Evolutionary conservation across 2,797 vertebrate genomes (phyloP).

Genomic region (Falco novaeseelandiae): DNA sequence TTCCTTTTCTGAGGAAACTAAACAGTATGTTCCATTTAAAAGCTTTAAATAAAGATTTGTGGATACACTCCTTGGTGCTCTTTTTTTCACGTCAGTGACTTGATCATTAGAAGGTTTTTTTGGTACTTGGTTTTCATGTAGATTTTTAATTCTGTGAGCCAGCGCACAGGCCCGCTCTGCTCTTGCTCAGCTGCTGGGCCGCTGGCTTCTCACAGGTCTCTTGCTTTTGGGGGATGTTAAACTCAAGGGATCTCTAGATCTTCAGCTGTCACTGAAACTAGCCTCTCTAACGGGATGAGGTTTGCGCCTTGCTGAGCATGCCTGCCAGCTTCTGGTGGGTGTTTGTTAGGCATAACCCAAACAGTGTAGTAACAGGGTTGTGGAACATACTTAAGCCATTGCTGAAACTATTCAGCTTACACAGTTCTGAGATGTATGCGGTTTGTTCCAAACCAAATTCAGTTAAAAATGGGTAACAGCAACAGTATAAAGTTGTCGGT

Average conservation of each 20-base stretch:
- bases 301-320: not conserved
- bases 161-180: not conserved
- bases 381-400: too few species aligned
- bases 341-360: rapidly evolving
- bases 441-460: not conserved
- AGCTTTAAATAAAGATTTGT: slow-evolving; percentile 63
- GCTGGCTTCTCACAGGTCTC: not conserved
- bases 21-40: not conserved
- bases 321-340: not conserved
- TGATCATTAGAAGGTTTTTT: not conserved
- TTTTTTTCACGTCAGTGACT: not conserved
- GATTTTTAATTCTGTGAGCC: not conserved
- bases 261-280: rapidly evolving
- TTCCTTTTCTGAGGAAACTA: not conserved
- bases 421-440: not conserved
- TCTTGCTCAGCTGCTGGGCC: not conserved
- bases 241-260: rapidly evolving
- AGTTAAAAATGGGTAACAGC: not conserved
- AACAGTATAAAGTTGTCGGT: rapidly evolving
- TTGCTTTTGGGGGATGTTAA: not conserved
- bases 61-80: not conserved
- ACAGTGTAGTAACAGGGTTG: not conserved
- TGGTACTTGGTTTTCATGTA: not conserved
- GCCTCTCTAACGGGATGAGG: not conserved
- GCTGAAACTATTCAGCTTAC: not conserved